Conservation (phyloP, 2,888 invertebrate genomes). For the Monopis laevigella region DNA sequence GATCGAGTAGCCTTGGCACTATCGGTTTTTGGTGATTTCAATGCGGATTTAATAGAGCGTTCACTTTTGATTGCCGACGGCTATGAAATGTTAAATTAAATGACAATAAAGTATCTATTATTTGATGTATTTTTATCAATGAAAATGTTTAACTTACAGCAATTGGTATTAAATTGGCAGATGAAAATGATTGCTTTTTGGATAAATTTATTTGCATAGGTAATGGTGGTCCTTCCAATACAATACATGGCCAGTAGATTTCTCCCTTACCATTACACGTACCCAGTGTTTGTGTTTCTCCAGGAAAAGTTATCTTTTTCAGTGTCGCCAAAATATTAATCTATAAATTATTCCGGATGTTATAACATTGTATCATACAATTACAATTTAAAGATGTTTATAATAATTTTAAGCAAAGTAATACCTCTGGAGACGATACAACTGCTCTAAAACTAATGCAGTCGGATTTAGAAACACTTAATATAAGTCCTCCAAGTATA, state of each 20-base stretch:
- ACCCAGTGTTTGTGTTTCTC: constrained; percentile 26
- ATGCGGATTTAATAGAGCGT: background rate
- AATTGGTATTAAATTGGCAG: constrained; percentile 19
- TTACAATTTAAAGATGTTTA: background rate
- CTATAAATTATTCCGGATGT: constrained; percentile 24
- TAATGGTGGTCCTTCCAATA: constrained; percentile 23
- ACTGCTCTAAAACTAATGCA: constrained; percentile 41
- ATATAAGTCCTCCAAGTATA: constrained; percentile 44
- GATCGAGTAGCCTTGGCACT: background rate
- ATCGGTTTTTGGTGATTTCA: constrained; percentile 1
- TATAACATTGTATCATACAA: background rate
- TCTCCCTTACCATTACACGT: constrained; percentile 42
- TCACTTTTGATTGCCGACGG: background rate
- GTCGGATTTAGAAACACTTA: constrained; percentile 37
- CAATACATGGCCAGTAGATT: constrained; percentile 48
- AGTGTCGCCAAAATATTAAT: constrained; percentile 44
- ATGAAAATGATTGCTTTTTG: constrained; percentile 25
- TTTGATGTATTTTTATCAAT: too few species aligned
- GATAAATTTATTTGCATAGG: background rate
- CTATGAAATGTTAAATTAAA: background rate
- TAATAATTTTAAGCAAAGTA: constrained; percentile 14
- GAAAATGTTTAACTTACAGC: background rate
- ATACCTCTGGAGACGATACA: constrained; percentile 39
- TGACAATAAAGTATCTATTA: too few species aligned
- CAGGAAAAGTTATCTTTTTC: constrained; percentile 20